A percentile compares a stretch with the other conserved stretches of the same genome.
Conservation (phyloP, 2,888 invertebrate species). For the Chrysodeixis includens region DNA sequence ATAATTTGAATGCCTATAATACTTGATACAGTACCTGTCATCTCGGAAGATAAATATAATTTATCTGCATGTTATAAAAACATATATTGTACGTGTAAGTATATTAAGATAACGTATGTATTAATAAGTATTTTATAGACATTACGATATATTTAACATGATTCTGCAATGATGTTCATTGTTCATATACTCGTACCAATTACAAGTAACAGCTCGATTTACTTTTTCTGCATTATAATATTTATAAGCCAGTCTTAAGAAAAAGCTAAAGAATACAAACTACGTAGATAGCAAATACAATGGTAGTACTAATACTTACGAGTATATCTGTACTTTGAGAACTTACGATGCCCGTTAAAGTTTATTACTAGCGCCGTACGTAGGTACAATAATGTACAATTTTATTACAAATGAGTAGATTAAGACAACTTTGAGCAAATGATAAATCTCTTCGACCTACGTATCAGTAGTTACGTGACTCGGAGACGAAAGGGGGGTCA, state of each 20-base stretch:
- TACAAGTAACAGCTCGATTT: neutral
- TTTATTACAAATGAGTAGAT: conserved; percentile 32
- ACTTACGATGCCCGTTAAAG: conserved; percentile 7
- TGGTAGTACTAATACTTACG: conserved; percentile 20
- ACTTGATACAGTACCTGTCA: neutral
- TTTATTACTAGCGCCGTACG: conserved; percentile 7
- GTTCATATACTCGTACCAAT: neutral
- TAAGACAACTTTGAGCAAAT: conserved; percentile 37
- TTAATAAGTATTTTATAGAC: conserved; percentile 1
- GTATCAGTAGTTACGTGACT: conserved; percentile 66
- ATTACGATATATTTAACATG: neutral
- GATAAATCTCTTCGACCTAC: conserved; percentile 69
- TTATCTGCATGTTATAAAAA: neutral
- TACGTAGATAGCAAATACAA: conserved; percentile 21
- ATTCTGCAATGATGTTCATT: neutral
- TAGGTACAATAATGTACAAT: conserved; percentile 9
- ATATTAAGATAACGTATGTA: neutral
- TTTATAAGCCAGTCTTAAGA: neutral
- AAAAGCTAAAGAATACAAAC: conserved; percentile 11
- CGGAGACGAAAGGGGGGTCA: conserved; percentile 70
- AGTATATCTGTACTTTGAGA: conserved; percentile 17
- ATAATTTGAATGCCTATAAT: neutral
- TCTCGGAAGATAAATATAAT: conserved; percentile 2
- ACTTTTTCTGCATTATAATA: neutral
- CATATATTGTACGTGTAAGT: neutral